Conservation (phyloP, 2,113 vertebrate species). For the Casuarius casuarius region DNA sequence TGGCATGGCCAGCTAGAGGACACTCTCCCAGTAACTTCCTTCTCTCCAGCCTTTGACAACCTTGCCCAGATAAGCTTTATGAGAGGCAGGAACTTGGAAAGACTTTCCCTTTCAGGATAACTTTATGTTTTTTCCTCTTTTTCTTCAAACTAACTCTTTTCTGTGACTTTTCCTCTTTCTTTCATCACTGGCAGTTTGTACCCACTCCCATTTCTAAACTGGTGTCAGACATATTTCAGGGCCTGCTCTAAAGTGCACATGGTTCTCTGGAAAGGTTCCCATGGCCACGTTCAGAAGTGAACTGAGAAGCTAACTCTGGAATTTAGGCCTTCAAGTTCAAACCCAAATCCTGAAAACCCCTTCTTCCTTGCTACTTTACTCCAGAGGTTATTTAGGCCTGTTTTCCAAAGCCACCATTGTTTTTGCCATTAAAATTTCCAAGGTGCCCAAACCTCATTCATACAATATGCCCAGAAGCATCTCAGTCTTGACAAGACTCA, state of each 20-base stretch:
- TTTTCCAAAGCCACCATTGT: background rate
- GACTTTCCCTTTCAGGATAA: background rate
- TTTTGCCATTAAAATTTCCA: background rate
- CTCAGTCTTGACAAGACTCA: background rate
- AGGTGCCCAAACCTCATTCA: background rate
- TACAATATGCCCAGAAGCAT: background rate
- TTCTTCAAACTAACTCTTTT: background rate
- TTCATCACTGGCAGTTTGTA: background rate
- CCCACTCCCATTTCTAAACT: background rate
- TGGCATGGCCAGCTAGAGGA: background rate
- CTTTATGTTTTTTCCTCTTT: background rate
- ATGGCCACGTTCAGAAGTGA: background rate
- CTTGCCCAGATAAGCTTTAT: background rate
- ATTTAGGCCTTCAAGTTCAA: background rate
- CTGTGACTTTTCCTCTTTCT: background rate
- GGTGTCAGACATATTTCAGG: background rate
- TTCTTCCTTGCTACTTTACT: background rate
- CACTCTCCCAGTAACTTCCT: background rate
- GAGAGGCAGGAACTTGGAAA: background rate
- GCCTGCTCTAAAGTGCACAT: background rate
- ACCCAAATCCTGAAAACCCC: background rate
- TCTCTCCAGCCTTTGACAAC: background rate
- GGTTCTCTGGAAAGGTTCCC: background rate
- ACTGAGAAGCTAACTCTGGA: background rate
- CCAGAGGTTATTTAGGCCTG: background rate